Evolutionary conservation across 1,140 invertebrate genomes (phyloP).

Genomic region (Drosophila busckii): DNA sequence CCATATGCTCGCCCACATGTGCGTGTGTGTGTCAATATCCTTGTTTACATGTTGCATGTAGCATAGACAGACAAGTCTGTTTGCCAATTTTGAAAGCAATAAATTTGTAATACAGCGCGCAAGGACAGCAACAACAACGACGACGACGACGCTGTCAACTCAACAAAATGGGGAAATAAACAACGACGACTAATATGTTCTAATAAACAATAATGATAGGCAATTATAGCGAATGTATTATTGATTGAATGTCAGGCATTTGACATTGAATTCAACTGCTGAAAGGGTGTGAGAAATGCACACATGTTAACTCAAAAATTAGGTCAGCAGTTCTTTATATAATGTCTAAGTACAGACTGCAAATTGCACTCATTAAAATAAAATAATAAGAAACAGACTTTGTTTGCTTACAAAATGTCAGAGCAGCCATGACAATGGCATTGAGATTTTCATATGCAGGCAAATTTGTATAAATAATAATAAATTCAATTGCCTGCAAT

Average conservation of each 20-base stretch:
- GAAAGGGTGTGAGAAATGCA: conserved; percentile 12
- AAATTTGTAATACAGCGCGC: conserved; percentile 57
- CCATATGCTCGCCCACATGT: conserved; percentile 34
- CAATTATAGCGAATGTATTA: conserved; percentile 51
- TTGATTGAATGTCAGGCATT: conserved; percentile 51
- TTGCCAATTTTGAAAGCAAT: conserved; percentile 54
- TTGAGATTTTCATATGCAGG: conserved; percentile 25
- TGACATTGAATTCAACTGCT: conserved; percentile 19
- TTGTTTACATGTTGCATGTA: conserved; percentile 37
- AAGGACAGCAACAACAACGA: conserved; percentile 46
- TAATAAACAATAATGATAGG: conserved; percentile 56
- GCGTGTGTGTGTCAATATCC: conserved; percentile 48
- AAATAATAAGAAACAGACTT: too few species aligned
- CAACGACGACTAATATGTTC: conserved; percentile 39
- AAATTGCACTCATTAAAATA: too few species aligned
- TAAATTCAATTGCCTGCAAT: conserved; percentile 22
- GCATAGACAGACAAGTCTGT: too few species aligned
- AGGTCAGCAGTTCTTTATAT: too few species aligned
- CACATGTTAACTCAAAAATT: too few species aligned
- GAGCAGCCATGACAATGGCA: conserved; percentile 42
- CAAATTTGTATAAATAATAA: conserved; percentile 15
- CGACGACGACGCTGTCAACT: not conserved
- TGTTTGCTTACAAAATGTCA: conserved; percentile 56
- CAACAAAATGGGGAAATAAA: conserved; percentile 38
- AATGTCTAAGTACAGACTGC: too few species aligned